phyloP scores from a whole-genome alignment of 1,140 invertebrate genomes.

The Pararge aegeria region DNA sequence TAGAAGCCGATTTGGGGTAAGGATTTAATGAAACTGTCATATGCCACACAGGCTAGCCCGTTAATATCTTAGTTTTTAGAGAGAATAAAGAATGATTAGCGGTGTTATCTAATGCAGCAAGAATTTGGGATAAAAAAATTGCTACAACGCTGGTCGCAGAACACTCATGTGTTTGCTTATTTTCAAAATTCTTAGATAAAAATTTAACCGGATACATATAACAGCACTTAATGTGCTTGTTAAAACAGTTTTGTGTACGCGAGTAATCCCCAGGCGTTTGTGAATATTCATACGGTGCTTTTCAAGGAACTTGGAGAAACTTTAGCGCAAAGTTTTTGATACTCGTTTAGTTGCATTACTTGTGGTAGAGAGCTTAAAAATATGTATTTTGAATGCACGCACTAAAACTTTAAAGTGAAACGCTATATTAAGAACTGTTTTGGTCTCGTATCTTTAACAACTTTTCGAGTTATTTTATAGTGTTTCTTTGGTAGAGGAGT shows the following conservation, averaged over 20 bases:
- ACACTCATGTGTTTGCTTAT: too few relatives aligned
- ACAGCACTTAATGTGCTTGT: conserved; percentile 43
- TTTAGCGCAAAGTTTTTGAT: conserved; percentile 42
- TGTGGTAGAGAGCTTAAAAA: conserved; percentile 21
- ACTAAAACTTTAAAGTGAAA: conserved; percentile 10
- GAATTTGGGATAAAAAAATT: not conserved
- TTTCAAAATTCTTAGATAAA: conserved; percentile 9
- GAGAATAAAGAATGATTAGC: too few relatives aligned
- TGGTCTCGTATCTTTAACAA: not conserved
- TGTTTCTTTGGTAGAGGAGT: too few relatives aligned
- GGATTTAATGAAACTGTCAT: too few relatives aligned
- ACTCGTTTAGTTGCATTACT: conserved; percentile 44
- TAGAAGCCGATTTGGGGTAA: too few relatives aligned
- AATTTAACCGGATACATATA: conserved; percentile 19
- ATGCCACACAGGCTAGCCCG: too few relatives aligned
- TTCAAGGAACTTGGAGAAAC: conserved; percentile 43
- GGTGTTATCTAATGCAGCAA: not conserved
- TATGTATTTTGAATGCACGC: conserved; percentile 14
- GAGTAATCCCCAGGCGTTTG: conserved; percentile 47
- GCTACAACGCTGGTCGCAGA: too few relatives aligned
- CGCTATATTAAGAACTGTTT: not conserved
- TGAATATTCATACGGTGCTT: conserved; percentile 59
- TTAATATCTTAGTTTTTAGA: too few relatives aligned
- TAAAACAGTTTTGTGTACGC: conserved; percentile 43
- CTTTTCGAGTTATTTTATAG: too few relatives aligned